Evolutionary conservation across 2,888 invertebrate species (phyloP), one percentile per base, ranked within the genome.

Genomic region (Abrostola triplasia): DNA sequence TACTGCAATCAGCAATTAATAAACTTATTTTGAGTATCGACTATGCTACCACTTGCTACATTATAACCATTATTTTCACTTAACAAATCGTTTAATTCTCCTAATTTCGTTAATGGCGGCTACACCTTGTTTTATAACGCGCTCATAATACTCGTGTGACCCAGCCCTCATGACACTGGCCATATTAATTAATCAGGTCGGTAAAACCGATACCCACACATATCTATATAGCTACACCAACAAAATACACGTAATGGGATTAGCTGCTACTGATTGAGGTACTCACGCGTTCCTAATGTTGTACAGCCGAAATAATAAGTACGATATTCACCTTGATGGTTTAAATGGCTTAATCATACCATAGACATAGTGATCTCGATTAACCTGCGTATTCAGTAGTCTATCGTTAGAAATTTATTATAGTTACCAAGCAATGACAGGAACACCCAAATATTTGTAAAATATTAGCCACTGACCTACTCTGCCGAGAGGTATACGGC

Each of bases 211-310:
- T 67, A 67, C 56, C 24, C 35, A 36, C 49, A 36, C n/a, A 64
- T 60, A 59, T 64, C 52, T 41, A 35, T 41, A 24, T 37, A 44
- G 54, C 50, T 60, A 65, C 24, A 24, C 61, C 59, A 70, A 64
- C 63, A 67, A 75, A 78, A 75, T 77, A 79, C 59, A 69, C 55
- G 56, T 77, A 77, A 78, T 70, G 57, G 73, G 73, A 81, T 81
- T 79, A 79, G 68, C 71, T 64, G 76, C 76, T 80, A 74, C 77
- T 79, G 79, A 85, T 77, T 71, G 67, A 67, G 67, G 69, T 63
- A 74, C 62, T 68, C 73, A 71, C 59, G 72, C 68, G 73, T 67
- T 50, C 65, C 62, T 73, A 78, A 75, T 77, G 70, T 66, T 67
- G 49, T 71, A 62, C 70, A 72, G 75, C 77, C 68, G 53, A 67